phyloP scores from a whole-genome alignment of 2,797 vertebrate genomes.

The Chromis chromis region DNA sequence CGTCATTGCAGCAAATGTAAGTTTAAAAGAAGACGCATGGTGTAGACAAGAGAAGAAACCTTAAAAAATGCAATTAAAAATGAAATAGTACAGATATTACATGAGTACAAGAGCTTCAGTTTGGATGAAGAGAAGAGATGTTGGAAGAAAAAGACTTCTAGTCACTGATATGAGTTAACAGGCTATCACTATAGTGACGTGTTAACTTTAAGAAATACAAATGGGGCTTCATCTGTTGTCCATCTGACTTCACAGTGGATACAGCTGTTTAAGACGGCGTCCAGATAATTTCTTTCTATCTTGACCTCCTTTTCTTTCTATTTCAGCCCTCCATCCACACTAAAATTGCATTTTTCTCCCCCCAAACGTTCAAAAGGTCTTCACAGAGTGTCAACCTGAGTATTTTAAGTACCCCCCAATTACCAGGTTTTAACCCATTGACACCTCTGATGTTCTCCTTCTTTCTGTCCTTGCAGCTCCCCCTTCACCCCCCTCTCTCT shows the following conservation, averaged over 20 bases:
- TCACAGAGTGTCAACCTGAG: background rate
- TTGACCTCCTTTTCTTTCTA: background rate
- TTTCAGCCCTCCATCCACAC: background rate
- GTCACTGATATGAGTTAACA: conserved; percentile 27
- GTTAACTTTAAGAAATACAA: conserved; percentile 60
- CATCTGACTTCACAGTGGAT: conserved; percentile 46
- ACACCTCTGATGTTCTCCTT: conserved; percentile 63
- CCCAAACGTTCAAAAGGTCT: background rate
- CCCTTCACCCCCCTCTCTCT: conserved; percentile 23
- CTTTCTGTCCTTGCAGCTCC: conserved; percentile 43
- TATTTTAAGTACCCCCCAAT: conserved; percentile 69
- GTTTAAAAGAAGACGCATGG: background rate
- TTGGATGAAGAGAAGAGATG: background rate
- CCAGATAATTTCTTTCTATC: background rate
- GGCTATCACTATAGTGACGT: conserved; percentile 22
- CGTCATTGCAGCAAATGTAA: background rate
- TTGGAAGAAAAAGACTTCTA: background rate
- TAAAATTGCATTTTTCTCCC: background rate
- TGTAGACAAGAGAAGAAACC: background rate
- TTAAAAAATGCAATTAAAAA: background rate
- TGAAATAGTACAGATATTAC: background rate
- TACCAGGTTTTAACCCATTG: conserved; percentile 78
- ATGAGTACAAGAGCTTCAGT: background rate
- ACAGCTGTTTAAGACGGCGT: too few relatives aligned
- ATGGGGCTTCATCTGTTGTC: conserved; percentile 63